Evolutionary conservation across 2,797 vertebrate species (phyloP), one percentile per base, ranked within the genome.

Genomic region (Parauchenoglanis punctatus): DNA sequence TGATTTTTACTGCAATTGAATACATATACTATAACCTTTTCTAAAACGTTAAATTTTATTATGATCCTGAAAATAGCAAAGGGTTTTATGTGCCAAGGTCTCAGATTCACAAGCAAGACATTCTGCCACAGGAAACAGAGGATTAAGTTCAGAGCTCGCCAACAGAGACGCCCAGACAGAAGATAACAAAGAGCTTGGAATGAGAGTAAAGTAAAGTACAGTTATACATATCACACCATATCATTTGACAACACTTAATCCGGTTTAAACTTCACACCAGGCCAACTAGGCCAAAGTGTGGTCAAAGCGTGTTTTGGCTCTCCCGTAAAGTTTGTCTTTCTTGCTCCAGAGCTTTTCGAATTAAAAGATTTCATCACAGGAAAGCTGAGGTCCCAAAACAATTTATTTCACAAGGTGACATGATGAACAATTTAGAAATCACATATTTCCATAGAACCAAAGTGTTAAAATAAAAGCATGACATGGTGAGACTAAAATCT

Each of bases 61-160:
- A 7, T 46, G 81, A 68, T 68, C 46, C 20, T 68, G 63, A 13
- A 44, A 81, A 65, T 8, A 58, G 31, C 5, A 68, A 31, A 83
- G 7, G 3, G 4, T 12, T 52, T 52, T 20, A n/a, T 28, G 35
- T 35, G 61, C 13, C 40, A 65, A 28, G 59, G 67, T 83, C 17
- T 68, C 63, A 52, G n/a, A 54, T 70, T 83, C 28, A 83, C 63
- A 68, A 68, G 52, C 63, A 83, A 70, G 28, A 54, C 28, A 35
- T 25, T 83, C 13, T 35, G 63, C 63, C 17, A 13, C 49, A 54
- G 65, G 63, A 83, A 83, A 31, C n/a, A 5, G 25, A 63, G 18
- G 81, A 70, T 68, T 83, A 68, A 11, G 15, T 68, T 54, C 10
- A 0, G 25, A 65, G 28, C n/a, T 54, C 28, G 11, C 46, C 3